Conservation (phyloP, 2,113 vertebrate species). For the Aleadryas rufinucha region DNA sequence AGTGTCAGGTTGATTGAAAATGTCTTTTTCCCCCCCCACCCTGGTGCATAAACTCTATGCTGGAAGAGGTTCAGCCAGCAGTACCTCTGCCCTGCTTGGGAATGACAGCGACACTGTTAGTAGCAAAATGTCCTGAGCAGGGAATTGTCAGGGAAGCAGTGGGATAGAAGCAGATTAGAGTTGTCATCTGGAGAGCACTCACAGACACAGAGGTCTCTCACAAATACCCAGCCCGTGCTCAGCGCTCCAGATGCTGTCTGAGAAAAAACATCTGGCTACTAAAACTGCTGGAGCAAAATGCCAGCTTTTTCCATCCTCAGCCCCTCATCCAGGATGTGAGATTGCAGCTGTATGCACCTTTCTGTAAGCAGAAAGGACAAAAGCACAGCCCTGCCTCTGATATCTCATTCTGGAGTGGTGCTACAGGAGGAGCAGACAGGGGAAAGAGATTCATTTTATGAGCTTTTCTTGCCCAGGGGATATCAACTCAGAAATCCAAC, state of each 20-base stretch:
- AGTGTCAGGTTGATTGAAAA: background rate
- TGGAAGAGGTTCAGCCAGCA: background rate
- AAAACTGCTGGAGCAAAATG: background rate
- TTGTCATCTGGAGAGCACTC: background rate
- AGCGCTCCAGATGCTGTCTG: background rate
- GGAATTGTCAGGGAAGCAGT: background rate
- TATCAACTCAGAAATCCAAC: background rate
- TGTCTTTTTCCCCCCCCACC: background rate
- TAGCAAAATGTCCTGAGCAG: background rate
- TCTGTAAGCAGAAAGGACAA: background rate
- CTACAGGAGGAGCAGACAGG: background rate
- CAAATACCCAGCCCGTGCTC: background rate
- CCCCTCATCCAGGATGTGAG: background rate
- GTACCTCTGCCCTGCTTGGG: background rate
- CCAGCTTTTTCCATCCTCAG: background rate
- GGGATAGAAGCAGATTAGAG: background rate
- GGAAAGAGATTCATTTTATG: rapidly evolving
- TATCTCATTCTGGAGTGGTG: rapidly evolving
- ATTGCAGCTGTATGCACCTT: background rate
- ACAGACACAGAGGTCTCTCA: background rate
- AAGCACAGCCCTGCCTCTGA: background rate
- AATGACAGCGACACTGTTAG: background rate
- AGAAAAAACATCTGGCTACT: background rate
- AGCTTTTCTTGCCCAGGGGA: background rate
- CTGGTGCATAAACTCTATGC: background rate